phyloP scores from a whole-genome alignment of 1,140 invertebrate genomes.

The Coenobita brevimanus region DNA sequence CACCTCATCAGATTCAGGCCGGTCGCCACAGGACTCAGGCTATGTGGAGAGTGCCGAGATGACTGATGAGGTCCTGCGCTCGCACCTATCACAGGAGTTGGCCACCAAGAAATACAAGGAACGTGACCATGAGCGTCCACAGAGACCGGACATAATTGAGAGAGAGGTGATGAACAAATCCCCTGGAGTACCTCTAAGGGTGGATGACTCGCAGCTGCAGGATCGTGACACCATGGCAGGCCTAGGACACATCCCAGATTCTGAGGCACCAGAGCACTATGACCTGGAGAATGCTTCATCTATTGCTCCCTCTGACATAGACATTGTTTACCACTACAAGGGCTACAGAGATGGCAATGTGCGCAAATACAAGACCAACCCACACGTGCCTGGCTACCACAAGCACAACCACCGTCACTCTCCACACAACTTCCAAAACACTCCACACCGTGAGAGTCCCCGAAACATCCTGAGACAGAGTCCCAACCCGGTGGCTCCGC shows the following conservation, averaged over 20 bases:
- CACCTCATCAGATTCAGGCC: slow-evolving; percentile 67
- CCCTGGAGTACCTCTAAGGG: slow-evolving; percentile 73
- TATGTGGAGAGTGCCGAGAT: slow-evolving; percentile 77
- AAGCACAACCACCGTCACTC: slow-evolving; percentile 73
- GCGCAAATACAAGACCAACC: slow-evolving; percentile 83
- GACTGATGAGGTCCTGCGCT: slow-evolving; percentile 74
- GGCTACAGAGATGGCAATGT: slow-evolving; percentile 87
- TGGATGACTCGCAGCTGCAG: slow-evolving; percentile 69
- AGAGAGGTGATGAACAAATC: slow-evolving; percentile 89
- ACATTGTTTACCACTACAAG: slow-evolving; percentile 97
- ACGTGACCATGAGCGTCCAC: slow-evolving; percentile 83
- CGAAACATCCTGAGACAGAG: slow-evolving; percentile 71
- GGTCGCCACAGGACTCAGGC: slow-evolving; percentile 71
- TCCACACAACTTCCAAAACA: slow-evolving; percentile 74
- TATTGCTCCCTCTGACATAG: slow-evolving; percentile 97
- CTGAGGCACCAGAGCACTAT: slow-evolving; percentile 95
- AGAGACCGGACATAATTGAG: slow-evolving; percentile 94
- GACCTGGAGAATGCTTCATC: slow-evolving; percentile 97
- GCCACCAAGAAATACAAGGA: slow-evolving; percentile 87
- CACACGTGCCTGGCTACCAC: slow-evolving; percentile 72
- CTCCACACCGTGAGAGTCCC: slow-evolving; percentile 79
- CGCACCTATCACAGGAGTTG: slow-evolving; percentile 78
- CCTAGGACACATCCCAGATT: slow-evolving; percentile 75
- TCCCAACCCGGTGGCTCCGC: slow-evolving; percentile 69
- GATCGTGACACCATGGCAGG: slow-evolving; percentile 68